Base-by-base conservation (phyloP, 2,113 vertebrate species). In the Paracanthobrama guichenoti region DNA sequence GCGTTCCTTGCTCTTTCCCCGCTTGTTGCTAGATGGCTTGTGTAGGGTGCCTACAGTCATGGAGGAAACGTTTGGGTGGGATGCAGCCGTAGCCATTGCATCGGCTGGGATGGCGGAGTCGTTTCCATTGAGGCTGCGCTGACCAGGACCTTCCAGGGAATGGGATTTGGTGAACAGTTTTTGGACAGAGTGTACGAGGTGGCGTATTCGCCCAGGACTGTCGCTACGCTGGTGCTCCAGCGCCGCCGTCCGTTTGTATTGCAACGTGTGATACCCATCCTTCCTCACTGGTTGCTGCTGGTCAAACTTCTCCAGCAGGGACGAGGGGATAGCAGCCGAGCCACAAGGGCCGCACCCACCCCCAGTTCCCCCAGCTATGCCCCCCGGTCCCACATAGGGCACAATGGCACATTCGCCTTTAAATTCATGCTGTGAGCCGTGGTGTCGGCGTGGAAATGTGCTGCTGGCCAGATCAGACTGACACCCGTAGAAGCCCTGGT, bases 261-360 rank as follows among this genome's bases (percentile, higher is more conserved):
- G 97, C 35, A 99, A 95, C 0, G 98, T 99, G 93, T 97, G 98
- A 93, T 98, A 99, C 85, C 98, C 97, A 1, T 99, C 97, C 3
- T 94, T 95, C 79, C 96, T 96, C 86, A 96, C 93, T 0, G 97
- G 96, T 77, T 96, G 93, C 90, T 97, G 97, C 86, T 95, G 95
- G 85, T 99, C 97, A 86, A 98, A 97, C 93, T 97, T 97, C 90
- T 98, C 97, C 26, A 98, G 92, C 83, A 97, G 93, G 91, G 96
- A 97, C 59, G 96, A 93, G 0, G 96, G 94, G 74, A 91, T 87
- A 57, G 89, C 90, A 18, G 91, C 90, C 66, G 91, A 91, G 86
- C 87, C 91, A 46, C 89, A 91, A 24, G 87, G 82, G 22, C 82
- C 59, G 0, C 64, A 75, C 50, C 85, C 87, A 39, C 84, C 14